A percentile compares a stretch with the other conserved stretches of the same genome.
Evolutionary conservation across 2,888 invertebrate genomes (phyloP).

Genomic region (Agrochola lota): DNA sequence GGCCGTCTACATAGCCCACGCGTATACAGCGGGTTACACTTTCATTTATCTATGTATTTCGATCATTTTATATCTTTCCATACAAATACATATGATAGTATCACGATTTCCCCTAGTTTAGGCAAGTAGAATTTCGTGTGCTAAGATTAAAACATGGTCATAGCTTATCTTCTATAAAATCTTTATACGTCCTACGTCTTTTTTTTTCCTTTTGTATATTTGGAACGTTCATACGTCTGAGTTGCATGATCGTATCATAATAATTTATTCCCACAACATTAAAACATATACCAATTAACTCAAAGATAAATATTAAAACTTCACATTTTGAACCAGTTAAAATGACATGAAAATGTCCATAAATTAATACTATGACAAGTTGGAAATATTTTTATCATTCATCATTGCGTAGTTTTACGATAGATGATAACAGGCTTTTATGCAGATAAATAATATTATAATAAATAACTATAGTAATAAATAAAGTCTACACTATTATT

Average conservation of each 20-base stretch:
- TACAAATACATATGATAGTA: background rate
- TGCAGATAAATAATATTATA: constrained; percentile 55
- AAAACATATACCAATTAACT: constrained; percentile 27
- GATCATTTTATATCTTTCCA: background rate
- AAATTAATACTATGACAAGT: constrained; percentile 28
- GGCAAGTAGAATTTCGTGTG: background rate
- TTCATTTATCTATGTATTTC: background rate
- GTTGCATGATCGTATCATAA: background rate
- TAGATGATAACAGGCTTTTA: constrained; percentile 58
- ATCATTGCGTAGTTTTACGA: constrained; percentile 50
- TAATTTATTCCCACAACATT: background rate
- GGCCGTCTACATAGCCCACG: constrained; percentile 82
- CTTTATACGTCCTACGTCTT: background rate
- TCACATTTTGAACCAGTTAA: constrained; percentile 10
- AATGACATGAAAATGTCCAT: constrained; percentile 24
- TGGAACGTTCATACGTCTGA: background rate
- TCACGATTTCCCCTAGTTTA: background rate
- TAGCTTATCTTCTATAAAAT: background rate
- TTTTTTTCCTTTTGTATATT: background rate
- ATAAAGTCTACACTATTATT: constrained; percentile 54
- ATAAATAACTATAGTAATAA: constrained; percentile 57
- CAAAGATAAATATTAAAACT: constrained; percentile 17
- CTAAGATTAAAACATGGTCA: too few species aligned
- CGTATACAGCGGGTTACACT: constrained; percentile 75
- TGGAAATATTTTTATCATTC: constrained; percentile 43